Evolutionary conservation across 1,140 invertebrate species (phyloP).

Genomic region (Rhyzopertha dominica): DNA sequence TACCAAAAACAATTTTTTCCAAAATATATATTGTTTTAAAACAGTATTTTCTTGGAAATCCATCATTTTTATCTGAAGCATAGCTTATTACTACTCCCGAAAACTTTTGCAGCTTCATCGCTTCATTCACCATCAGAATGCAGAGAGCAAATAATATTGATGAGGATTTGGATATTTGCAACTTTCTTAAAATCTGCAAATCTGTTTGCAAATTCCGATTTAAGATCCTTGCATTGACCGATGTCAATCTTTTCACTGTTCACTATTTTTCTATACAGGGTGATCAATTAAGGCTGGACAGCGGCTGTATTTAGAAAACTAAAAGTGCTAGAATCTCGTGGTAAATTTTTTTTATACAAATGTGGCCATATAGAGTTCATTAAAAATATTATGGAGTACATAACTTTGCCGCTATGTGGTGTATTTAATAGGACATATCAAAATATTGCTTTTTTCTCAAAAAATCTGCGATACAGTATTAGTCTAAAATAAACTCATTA

Average conservation of each 20-base stretch:
- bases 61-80: constrained; percentile 4
- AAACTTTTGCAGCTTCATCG: constrained; percentile 8
- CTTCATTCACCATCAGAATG: constrained; percentile 1
- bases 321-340: too few species aligned
- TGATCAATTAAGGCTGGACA: too few species aligned
- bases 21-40: constrained; percentile 1
- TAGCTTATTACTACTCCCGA: constrained; percentile 8
- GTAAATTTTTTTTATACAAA: too few species aligned
- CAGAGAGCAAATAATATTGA: neutral
- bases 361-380: too few species aligned
- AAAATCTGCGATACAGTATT: too few species aligned
- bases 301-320: too few species aligned
- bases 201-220: constrained; percentile 8
- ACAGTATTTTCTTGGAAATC: neutral
- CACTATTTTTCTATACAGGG: neutral
- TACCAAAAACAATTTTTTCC: neutral
- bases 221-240: constrained; percentile 2
- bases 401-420: too few species aligned
- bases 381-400: too few species aligned
- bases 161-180: neutral
- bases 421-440: too few species aligned
- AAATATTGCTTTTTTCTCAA: too few species aligned
- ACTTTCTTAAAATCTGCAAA: neutral
- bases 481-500: too few species aligned
- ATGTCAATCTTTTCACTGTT: neutral